A percentile compares a stretch with the other conserved stretches of the same genome.
Conservation (phyloP, 2,797 vertebrate genomes). For the Malacoraja senta region DNA sequence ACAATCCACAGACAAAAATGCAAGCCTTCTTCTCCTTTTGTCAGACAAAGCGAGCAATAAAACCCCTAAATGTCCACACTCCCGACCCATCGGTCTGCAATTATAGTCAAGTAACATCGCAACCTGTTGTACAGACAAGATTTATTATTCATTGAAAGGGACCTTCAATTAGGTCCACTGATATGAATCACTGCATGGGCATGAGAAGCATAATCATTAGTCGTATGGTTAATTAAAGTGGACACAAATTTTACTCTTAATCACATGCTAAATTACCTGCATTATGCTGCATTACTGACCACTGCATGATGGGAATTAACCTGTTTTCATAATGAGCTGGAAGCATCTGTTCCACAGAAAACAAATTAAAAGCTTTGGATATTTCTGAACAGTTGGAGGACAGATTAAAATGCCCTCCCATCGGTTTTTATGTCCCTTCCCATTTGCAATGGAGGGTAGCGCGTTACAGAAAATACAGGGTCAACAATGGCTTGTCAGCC, state of each 20-base stretch:
- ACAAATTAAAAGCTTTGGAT: slow-evolving; percentile 35
- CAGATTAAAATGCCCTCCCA: neutral
- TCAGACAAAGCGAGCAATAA: neutral
- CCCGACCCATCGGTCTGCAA: neutral
- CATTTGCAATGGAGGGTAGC: neutral
- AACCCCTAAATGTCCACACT: neutral
- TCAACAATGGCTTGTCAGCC: neutral
- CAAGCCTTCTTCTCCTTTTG: neutral
- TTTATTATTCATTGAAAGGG: slow-evolving; percentile 28
- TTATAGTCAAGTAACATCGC: neutral
- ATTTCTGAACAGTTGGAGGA: neutral
- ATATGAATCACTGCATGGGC: slow-evolving; percentile 46
- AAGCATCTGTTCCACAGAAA: slow-evolving; percentile 33
- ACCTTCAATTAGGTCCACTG: slow-evolving; percentile 45
- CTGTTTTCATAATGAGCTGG: slow-evolving; percentile 33
- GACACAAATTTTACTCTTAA: slow-evolving; percentile 43
- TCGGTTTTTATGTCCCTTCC: neutral
- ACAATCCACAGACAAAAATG: neutral
- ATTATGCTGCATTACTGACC: slow-evolving; percentile 40
- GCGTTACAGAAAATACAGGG: neutral
- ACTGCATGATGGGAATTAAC: slow-evolving; percentile 34
- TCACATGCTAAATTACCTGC: slow-evolving; percentile 46
- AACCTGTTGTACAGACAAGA: neutral
- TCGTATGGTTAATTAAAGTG: slow-evolving; percentile 51
- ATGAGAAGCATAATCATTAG: slow-evolving; percentile 48